These are phyloP conservation scores for Magallana angulata DNA, from an alignment of 1,140 invertebrate species.

Conservation along the genomic window DNA sequence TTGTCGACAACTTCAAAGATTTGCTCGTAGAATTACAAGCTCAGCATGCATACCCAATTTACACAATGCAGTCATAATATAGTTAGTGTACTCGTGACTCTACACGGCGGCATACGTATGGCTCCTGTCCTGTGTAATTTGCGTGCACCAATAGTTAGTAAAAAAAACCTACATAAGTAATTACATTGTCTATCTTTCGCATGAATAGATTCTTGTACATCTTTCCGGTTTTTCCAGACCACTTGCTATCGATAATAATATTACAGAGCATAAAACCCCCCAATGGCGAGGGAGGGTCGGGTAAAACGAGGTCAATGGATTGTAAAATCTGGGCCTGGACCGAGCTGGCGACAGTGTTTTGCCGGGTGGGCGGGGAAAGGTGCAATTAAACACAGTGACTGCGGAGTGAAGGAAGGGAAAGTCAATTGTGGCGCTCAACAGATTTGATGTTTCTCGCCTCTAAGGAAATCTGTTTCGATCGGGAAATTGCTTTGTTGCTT, in stretches of 20 bases:
- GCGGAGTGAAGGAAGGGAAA: background rate
- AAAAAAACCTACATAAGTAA: background rate
- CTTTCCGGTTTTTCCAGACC: background rate
- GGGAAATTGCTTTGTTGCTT: background rate
- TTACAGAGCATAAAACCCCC: background rate
- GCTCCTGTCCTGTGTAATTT: too few species aligned
- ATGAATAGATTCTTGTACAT: background rate
- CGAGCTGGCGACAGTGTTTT: slow-evolving; percentile 2
- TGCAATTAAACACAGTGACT: background rate
- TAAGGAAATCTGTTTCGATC: background rate
- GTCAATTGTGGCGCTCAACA: background rate
- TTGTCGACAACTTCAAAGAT: slow-evolving; percentile 8
- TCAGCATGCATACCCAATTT: background rate
- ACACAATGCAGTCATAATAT: too few species aligned
- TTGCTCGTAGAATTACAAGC: background rate
- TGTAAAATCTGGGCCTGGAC: background rate
- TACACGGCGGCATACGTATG: too few species aligned
- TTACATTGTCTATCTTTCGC: slow-evolving; percentile 18
- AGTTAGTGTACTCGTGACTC: too few species aligned
- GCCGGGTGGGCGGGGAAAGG: slow-evolving; percentile 10
- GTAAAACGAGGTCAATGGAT: background rate
- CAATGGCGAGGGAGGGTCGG: slow-evolving; percentile 6
- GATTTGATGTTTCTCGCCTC: slow-evolving; percentile 9
- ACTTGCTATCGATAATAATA: background rate
- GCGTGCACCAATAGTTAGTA: too few species aligned